Evolutionary conservation across 2,113 vertebrate species (phyloP).

Genomic region (Eira barbara): DNA sequence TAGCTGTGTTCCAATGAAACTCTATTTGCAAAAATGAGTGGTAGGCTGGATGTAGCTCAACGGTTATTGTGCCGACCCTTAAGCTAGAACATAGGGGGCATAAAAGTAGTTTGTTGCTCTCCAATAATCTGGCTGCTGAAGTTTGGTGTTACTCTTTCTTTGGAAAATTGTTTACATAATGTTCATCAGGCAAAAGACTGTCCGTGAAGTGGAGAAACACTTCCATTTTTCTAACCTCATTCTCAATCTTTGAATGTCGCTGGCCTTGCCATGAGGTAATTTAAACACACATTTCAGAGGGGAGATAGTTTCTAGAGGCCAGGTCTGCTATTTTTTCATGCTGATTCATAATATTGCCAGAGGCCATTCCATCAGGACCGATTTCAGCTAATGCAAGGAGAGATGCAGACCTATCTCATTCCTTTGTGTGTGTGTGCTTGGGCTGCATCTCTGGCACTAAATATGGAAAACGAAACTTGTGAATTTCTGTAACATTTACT

Average conservation of each 20-base stretch:
- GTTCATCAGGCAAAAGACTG: slow-evolving; percentile 36
- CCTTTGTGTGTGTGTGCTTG: not conserved
- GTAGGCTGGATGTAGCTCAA: not conserved
- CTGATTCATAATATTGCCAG: slow-evolving; percentile 32
- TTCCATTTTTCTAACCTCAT: slow-evolving; percentile 59
- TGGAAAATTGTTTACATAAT: slow-evolving; percentile 38
- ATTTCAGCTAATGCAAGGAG: slow-evolving; percentile 15
- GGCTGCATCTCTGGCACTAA: not conserved
- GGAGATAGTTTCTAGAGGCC: slow-evolving; percentile 12
- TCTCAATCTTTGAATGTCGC: slow-evolving; percentile 3
- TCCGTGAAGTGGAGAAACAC: slow-evolving; percentile 25
- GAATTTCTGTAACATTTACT: not conserved
- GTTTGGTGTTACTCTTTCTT: slow-evolving; percentile 28
- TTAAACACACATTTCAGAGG: not conserved
- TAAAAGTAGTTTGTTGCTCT: not conserved
- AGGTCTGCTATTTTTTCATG: slow-evolving; percentile 16
- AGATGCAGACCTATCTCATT: not conserved
- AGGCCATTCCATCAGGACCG: not conserved
- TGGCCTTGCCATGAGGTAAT: slow-evolving; percentile 31
- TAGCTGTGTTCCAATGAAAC: not conserved
- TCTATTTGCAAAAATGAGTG: not conserved
- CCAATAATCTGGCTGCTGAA: not conserved
- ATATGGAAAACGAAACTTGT: not conserved
- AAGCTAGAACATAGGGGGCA: not conserved
- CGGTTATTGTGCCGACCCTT: not conserved